Evolutionary conservation across 2,888 invertebrate genomes (phyloP).

Genomic region (Ophonus ardosiacus): DNA sequence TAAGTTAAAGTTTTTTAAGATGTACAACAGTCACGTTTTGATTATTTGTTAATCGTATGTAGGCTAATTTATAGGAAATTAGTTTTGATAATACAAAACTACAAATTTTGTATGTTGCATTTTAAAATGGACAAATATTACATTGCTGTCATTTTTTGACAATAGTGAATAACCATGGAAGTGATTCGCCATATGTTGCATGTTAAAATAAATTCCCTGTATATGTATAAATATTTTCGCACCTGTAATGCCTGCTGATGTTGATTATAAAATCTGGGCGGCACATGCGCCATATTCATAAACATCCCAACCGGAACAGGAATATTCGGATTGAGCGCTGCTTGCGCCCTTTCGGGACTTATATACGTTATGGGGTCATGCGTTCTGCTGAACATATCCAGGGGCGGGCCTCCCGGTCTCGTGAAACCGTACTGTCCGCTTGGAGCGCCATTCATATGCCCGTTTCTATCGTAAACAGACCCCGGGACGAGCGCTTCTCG

Average conservation of each 20-base stretch:
- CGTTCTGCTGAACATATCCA: slow-evolving; percentile 83
- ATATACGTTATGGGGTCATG: slow-evolving; percentile 97
- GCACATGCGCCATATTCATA: slow-evolving; percentile 91
- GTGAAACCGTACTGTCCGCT: slow-evolving; percentile 69
- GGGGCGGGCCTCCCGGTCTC: slow-evolving; percentile 71
- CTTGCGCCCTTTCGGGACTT: slow-evolving; percentile 88
- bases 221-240: background rate
- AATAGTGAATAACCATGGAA: no score
- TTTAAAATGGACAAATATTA: no score
- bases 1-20: no score
- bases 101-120: no score
- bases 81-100: no score
- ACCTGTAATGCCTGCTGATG: slow-evolving; percentile 82
- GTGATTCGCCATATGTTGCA: no score
- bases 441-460: slow-evolving; percentile 70
- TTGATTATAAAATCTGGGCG: slow-evolving; percentile 86
- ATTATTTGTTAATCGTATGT: no score
- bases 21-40: no score
- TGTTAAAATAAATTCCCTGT: no score
- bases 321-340: slow-evolving; percentile 84
- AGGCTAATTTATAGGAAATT: no score
- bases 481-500: slow-evolving; percentile 96
- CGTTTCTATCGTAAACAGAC: slow-evolving; percentile 91
- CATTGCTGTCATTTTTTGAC: no score
- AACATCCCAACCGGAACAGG: slow-evolving; percentile 97